Base-by-base conservation (phyloP, 2,113 vertebrate species). In the Psittacula cyanocephala region DNA sequence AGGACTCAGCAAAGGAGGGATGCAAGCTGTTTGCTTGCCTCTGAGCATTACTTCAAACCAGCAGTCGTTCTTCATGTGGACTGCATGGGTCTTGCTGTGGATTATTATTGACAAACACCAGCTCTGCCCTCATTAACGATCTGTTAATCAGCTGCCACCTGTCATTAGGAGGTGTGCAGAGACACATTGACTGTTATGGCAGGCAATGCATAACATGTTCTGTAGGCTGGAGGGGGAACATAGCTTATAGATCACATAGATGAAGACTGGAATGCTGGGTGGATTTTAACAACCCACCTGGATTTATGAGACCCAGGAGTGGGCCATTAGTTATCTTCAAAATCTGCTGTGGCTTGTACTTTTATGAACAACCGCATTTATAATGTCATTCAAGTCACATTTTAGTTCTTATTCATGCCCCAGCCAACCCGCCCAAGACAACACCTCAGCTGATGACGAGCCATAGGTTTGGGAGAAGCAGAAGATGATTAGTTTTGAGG, bases 261-360 rank as follows among this genome's bases (percentile, higher is more conserved):
- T 91, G 70, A 81, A 88, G 88, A 86, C 88, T 62, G 49, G 37
- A 67, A 47, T 13, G 22, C 49, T 68, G 50, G 33, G 70, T 43
- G 47, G 55, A 75, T 74, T 81, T 84, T 85, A 95, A 37, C 95
- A 89, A 29, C 70, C 88, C 29, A 81, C 85, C 78, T 90, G 74
- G 65, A 46, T 77, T 62, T 68, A 89, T 47, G 35, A 93, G 57
- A 78, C 47, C n/a, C 79, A 89, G 80, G 64, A 55, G 65, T 19
- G 22, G 63, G 60, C 77, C 19, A 11, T 95, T 81, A 62, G 77
- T 94, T 94, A 76, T 46, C 82, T 76, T 57, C 65, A 91, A 57
- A 78, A 77, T 50, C 76, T 83, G 70, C 50, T 33, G 67, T 86
- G 84, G 46, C 63, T 80, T 49, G 52, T 85, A 67, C 33, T 91